Percentiles rank a stretch among this genome's conserved stretches.
phyloP scores from a whole-genome alignment of 2,797 vertebrate genomes.

The Tokudaia tokunoshimensis region DNA sequence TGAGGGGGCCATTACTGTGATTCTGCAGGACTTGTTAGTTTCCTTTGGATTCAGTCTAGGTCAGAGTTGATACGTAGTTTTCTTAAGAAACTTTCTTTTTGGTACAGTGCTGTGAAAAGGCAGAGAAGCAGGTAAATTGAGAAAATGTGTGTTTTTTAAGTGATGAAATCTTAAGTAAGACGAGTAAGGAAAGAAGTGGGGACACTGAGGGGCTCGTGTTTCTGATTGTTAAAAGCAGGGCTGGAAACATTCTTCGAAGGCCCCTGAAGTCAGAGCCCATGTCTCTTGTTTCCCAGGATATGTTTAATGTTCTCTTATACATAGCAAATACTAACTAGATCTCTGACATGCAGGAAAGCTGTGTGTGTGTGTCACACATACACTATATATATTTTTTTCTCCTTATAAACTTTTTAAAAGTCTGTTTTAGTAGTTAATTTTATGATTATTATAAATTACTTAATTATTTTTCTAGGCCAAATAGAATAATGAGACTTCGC shows the following conservation, averaged over 20 bases:
- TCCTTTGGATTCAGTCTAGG: background rate
- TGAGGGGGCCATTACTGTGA: background rate
- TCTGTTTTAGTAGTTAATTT: conserved; percentile 44
- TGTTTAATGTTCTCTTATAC: conserved; percentile 11
- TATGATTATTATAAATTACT: conserved; percentile 50
- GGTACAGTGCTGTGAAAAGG: conserved; percentile 9
- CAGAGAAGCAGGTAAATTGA: conserved; percentile 15
- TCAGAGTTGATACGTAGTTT: conserved; percentile 44
- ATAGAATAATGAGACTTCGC: conserved; percentile 93
- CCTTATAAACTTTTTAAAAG: conserved; percentile 29
- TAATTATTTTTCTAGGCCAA: conserved; percentile 89
- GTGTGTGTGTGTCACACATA: too few relatives aligned
- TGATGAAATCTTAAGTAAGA: conserved; percentile 43
- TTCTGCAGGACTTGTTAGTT: background rate
- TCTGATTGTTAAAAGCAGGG: background rate
- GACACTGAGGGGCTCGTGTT: background rate
- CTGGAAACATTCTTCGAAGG: background rate
- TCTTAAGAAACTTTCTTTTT: conserved; percentile 25
- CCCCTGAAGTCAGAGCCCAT: background rate
- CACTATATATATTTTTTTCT: background rate
- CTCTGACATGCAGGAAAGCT: conserved; percentile 13
- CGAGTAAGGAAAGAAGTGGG: conserved; percentile 28
- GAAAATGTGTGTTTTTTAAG: conserved; percentile 56
- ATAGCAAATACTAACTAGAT: conserved; percentile 29
- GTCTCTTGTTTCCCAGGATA: conserved; percentile 12